phyloP scores from a whole-genome alignment of 2,113 vertebrate genomes.

The Nansenia antarctica region DNA sequence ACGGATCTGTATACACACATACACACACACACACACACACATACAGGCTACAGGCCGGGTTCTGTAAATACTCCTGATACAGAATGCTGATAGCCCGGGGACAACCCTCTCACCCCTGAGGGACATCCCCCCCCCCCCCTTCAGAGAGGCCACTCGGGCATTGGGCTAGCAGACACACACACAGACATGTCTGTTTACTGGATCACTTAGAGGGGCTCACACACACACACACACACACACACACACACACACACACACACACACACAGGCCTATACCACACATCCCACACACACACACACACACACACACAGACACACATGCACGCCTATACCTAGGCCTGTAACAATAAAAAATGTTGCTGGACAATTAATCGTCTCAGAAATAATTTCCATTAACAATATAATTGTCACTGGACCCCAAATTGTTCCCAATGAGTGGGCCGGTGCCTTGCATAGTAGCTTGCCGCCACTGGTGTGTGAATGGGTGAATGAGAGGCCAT shows the following conservation, averaged over 20 bases:
- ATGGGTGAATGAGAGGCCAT: too few relatives aligned
- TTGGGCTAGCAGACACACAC: not conserved
- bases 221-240: slow-evolving; percentile 1
- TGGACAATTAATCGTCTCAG: too few relatives aligned
- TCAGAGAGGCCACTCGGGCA: slow-evolving; percentile 13
- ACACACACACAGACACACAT: not conserved
- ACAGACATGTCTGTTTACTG: not conserved
- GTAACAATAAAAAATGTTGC: too few relatives aligned
- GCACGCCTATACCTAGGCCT: too few relatives aligned
- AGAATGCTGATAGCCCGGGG: slow-evolving; percentile 44
- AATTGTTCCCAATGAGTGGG: too few relatives aligned
- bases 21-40: slow-evolving; percentile 10
- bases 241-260: slow-evolving; percentile 13
- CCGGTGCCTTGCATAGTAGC: too few relatives aligned
- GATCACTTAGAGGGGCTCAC: not conserved
- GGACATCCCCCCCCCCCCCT: not conserved
- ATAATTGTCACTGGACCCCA: too few relatives aligned
- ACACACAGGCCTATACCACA: not conserved
- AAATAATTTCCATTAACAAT: too few relatives aligned
- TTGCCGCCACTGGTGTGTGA: too few relatives aligned
- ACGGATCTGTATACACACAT: slow-evolving; percentile 16
- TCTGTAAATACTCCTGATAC: slow-evolving; percentile 43
- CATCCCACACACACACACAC: not conserved
- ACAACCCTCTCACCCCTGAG: slow-evolving; percentile 26
- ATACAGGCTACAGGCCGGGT: not conserved